Percentiles rank a stretch among this genome's conserved stretches.
Conservation (phyloP, 2,797 vertebrate genomes). For the Tolypeutes matacus region DNA sequence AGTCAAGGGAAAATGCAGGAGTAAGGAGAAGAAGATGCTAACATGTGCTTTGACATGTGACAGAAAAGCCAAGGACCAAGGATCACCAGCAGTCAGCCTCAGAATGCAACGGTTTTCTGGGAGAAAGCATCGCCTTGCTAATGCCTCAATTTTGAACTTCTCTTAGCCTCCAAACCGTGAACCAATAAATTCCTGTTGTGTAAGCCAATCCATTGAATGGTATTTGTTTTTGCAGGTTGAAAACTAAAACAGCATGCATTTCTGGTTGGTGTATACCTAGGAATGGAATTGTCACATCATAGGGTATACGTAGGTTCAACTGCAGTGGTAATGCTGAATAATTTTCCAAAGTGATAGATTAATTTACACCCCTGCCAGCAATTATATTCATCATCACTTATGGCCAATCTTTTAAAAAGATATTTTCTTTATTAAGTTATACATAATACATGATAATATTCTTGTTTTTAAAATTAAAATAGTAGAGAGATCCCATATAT, state of each 20-base stretch:
- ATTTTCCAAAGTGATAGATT: conserved; percentile 3
- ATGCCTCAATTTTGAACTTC: no score
- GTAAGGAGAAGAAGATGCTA: no score
- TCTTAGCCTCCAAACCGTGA: no score
- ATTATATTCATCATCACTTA: conserved; percentile 28
- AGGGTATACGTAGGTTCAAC: neutral
- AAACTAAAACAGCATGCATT: neutral
- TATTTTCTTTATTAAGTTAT: conserved; percentile 38
- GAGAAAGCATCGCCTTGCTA: no score
- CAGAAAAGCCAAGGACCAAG: no score
- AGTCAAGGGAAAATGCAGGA: no score
- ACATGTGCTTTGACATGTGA: no score
- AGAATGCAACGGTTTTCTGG: no score
- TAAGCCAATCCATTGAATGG: no score
- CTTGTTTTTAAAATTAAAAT: conserved; percentile 36
- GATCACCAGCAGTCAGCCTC: no score
- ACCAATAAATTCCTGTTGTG: no score
- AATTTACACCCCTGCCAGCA: neutral
- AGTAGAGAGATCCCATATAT: neutral
- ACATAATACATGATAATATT: neutral
- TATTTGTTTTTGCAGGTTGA: no score
- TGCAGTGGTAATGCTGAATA: neutral
- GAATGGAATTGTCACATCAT: neutral
- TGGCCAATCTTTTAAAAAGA: neutral
- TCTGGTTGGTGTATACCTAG: conserved; percentile 24